phyloP scores from a whole-genome alignment of 1,140 invertebrate species.

The Bombus sylvicola region DNA sequence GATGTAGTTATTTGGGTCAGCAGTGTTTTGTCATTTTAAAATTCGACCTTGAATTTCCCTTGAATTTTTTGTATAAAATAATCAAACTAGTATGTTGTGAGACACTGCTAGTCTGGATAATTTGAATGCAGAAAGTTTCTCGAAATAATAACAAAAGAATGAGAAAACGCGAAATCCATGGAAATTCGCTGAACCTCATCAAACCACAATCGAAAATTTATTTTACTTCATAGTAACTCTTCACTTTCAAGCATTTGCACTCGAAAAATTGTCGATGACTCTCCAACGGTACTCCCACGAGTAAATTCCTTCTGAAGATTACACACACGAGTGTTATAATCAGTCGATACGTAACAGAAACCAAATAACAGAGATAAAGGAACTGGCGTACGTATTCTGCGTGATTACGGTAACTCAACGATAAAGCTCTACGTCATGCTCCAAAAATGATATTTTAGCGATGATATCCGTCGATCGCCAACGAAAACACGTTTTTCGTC shows the following conservation, averaged over 20 bases:
- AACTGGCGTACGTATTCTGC: neutral
- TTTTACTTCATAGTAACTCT: neutral
- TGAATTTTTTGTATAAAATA: neutral
- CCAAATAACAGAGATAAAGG: neutral
- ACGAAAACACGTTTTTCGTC: conserved; percentile 48
- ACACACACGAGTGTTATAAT: neutral
- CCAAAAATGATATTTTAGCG: neutral
- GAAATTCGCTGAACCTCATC: too few species aligned
- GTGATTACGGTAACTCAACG: neutral
- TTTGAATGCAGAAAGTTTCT: too few species aligned
- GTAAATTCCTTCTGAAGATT: neutral
- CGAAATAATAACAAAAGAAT: neutral
- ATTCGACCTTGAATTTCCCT: neutral
- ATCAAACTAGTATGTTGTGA: too few species aligned
- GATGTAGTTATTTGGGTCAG: neutral
- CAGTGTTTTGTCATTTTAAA: neutral
- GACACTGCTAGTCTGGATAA: too few species aligned
- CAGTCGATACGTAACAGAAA: conserved; percentile 3
- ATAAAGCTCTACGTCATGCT: neutral
- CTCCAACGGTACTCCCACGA: neutral
- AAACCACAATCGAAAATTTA: neutral
- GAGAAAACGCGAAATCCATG: neutral
- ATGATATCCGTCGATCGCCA: neutral
- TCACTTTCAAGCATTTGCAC: neutral
- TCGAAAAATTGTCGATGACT: neutral